Percentiles rank a stretch among this genome's conserved stretches.
phyloP scores from a whole-genome alignment of 2,888 invertebrate genomes.

The Acleris emargana region DNA sequence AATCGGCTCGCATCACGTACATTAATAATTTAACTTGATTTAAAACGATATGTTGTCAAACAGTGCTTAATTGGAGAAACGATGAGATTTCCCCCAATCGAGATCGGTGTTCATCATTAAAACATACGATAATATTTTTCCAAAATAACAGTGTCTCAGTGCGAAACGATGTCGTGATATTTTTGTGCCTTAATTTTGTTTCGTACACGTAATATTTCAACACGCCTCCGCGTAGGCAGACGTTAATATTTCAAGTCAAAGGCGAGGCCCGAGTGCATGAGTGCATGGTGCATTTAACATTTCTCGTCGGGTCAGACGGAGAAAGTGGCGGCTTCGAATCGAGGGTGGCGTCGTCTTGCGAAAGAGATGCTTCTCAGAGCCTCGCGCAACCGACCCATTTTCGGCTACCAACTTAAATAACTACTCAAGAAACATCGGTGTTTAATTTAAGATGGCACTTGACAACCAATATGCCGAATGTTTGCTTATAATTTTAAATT shows the following conservation, averaged over 20 bases:
- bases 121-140: slow-evolving; percentile 31
- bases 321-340: slow-evolving; percentile 65
- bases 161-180: slow-evolving; percentile 19
- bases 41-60: slow-evolving; percentile 56
- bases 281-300: slow-evolving; percentile 56
- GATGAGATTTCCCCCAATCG: slow-evolving; percentile 47
- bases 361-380: slow-evolving; percentile 52
- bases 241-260: slow-evolving; percentile 37
- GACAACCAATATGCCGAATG: slow-evolving; percentile 7
- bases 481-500: slow-evolving; percentile 36
- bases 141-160: slow-evolving; percentile 11
- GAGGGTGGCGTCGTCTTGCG: slow-evolving; percentile 68
- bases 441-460: background rate
- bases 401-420: slow-evolving; percentile 42
- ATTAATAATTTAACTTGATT: slow-evolving; percentile 66
- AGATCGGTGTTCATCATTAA: slow-evolving; percentile 41
- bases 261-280: slow-evolving; percentile 42
- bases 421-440: slow-evolving; percentile 13
- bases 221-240: slow-evolving; percentile 29
- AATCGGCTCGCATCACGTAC: slow-evolving; percentile 67
- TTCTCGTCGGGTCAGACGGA: slow-evolving; percentile 61
- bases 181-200: slow-evolving; percentile 19
- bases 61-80: slow-evolving; percentile 55
- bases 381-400: slow-evolving; percentile 53
- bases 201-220: slow-evolving; percentile 22